phyloP scores from a whole-genome alignment of 1,140 invertebrate genomes.

The Lysiphlebus fabarum region DNA sequence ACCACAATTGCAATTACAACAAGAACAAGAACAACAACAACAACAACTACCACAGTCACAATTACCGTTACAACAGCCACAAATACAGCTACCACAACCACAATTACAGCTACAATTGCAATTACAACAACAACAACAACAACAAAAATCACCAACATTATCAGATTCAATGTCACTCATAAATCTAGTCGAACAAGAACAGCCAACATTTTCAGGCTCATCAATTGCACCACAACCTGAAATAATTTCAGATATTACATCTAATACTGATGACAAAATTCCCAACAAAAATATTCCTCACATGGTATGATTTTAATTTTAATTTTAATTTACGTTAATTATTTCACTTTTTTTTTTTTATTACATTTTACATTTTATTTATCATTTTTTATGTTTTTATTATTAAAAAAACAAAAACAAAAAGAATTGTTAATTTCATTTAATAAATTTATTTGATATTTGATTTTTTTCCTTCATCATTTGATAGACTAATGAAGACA shows the following conservation, averaged over 20 bases:
- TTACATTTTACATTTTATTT: too few species aligned
- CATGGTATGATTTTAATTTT: neutral
- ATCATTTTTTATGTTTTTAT: too few species aligned
- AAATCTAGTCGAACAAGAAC: constrained; percentile 42
- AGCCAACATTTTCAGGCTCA: constrained; percentile 34
- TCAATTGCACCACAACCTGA: constrained; percentile 41
- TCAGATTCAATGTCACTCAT: too few species aligned
- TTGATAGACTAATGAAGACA: neutral
- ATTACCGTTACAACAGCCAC: too few species aligned
- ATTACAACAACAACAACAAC: constrained; percentile 21
- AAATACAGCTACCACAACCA: constrained; percentile 18
- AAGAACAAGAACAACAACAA: neutral
- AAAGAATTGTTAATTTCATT: too few species aligned
- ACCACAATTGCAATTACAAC: too few species aligned
- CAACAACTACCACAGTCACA: neutral
- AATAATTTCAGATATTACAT: neutral
- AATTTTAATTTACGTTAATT: too few species aligned
- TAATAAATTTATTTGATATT: too few species aligned
- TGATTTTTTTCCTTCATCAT: too few species aligned
- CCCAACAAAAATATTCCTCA: neutral
- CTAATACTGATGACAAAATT: neutral
- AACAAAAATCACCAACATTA: too few species aligned
- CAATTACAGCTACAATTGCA: constrained; percentile 33
- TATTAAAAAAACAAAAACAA: too few species aligned
- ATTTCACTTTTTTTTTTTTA: too few species aligned